Conservation (phyloP, 1,140 invertebrate species). For the Medauroidea extradentata region DNA sequence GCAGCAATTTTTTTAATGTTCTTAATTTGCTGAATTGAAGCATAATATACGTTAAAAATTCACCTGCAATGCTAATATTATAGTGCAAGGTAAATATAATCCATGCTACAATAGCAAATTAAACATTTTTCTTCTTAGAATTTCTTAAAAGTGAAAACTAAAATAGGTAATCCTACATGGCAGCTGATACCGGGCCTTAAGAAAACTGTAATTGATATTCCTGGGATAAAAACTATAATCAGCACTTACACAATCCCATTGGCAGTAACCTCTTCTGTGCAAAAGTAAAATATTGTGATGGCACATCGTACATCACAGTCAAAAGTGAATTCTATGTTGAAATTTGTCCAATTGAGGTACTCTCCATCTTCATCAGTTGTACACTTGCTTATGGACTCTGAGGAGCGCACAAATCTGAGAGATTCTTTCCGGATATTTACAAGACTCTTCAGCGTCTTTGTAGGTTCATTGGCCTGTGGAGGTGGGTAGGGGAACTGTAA, state of each 20-base stretch:
- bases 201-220: too few species aligned
- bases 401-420: slow-evolving; percentile 72
- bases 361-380: slow-evolving; percentile 48
- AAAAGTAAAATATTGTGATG: slow-evolving; percentile 94
- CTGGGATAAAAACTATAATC: neutral
- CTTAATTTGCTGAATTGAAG: too few species aligned
- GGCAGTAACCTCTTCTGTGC: slow-evolving; percentile 82
- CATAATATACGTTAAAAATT: neutral
- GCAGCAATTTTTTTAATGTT: neutral
- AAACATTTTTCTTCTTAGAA: too few species aligned
- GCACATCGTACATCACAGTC: slow-evolving; percentile 92
- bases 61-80: neutral
- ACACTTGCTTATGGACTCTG: slow-evolving; percentile 36
- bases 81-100: too few species aligned
- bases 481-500: slow-evolving; percentile 96
- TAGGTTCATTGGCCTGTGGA: slow-evolving; percentile 91
- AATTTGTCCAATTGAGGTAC: slow-evolving; percentile 60
- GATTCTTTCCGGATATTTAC: slow-evolving; percentile 98
- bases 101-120: too few species aligned
- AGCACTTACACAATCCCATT: slow-evolving; percentile 66
- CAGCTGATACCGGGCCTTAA: too few species aligned
- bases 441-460: slow-evolving; percentile 91
- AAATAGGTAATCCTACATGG: too few species aligned
- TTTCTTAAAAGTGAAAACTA: too few species aligned
- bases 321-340: slow-evolving; percentile 96